phyloP scores from a whole-genome alignment of 1,140 invertebrate species.

The Armadillidium nasatum region DNA sequence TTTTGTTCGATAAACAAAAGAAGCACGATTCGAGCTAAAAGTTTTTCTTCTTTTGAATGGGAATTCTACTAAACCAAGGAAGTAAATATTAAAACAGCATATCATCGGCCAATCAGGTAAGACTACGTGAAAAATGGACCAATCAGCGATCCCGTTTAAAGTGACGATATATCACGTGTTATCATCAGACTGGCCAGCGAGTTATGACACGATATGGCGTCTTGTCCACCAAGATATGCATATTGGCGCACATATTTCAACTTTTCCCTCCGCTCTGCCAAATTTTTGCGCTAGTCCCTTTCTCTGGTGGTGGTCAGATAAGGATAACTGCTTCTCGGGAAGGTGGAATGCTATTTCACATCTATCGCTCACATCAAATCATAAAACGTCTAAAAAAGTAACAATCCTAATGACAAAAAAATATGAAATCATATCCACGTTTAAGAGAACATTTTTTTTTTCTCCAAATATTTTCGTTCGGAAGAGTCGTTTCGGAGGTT shows the following conservation, averaged over 20 bases:
- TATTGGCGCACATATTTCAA: slow-evolving; percentile 40
- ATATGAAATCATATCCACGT: slow-evolving; percentile 5
- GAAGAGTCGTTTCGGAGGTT: slow-evolving; percentile 30
- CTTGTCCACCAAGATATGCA: slow-evolving; percentile 41
- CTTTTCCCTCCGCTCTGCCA: slow-evolving; percentile 24
- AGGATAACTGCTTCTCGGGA: slow-evolving; percentile 37
- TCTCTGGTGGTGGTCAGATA: slow-evolving; percentile 40
- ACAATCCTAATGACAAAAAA: slow-evolving; percentile 12
- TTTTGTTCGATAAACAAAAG: not conserved
- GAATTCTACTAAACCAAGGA: slow-evolving; percentile 4
- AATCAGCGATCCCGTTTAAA: slow-evolving; percentile 33
- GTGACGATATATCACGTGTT: slow-evolving; percentile 37
- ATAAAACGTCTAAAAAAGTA: slow-evolving; percentile 2
- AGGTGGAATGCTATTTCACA: slow-evolving; percentile 1
- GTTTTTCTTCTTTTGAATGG: not conserved
- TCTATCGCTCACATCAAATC: slow-evolving; percentile 7
- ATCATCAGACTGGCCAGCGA: slow-evolving; percentile 35
- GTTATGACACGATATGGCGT: slow-evolving; percentile 38
- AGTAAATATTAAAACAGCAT: slow-evolving; percentile 5
- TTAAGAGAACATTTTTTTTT: not conserved
- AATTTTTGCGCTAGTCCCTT: slow-evolving; percentile 28
- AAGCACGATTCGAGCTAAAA: slow-evolving; percentile 14
- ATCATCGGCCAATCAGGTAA: slow-evolving; percentile 33
- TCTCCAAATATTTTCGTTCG: slow-evolving; percentile 15
- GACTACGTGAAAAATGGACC: slow-evolving; percentile 35